Evolutionary conservation across 2,113 vertebrate species (phyloP).

Genomic region (Saiga tatarica): DNA sequence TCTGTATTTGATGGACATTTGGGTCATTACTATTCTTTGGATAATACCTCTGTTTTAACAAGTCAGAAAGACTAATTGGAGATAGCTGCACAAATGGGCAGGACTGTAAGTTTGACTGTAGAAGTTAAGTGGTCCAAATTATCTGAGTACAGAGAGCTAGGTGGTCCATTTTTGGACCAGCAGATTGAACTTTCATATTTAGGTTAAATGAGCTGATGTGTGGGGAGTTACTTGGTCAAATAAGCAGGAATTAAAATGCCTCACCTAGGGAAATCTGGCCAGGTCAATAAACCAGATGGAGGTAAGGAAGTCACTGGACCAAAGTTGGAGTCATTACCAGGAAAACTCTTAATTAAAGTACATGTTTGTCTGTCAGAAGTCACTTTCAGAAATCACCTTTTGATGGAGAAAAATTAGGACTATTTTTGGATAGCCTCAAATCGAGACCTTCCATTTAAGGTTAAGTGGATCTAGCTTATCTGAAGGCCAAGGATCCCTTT

Average conservation of each 20-base stretch:
- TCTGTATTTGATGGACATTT: not conserved
- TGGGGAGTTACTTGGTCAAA: not conserved
- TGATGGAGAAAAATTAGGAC: not conserved
- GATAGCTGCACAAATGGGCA: not conserved
- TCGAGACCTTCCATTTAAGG: not conserved
- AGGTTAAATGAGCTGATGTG: not conserved
- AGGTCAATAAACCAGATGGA: not conserved
- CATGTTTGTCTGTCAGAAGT: not conserved
- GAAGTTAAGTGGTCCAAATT: not conserved
- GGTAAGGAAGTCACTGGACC: not conserved
- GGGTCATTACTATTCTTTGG: not conserved
- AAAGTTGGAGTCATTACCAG: not conserved
- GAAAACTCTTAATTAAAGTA: not conserved
- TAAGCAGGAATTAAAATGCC: not conserved
- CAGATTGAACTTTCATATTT: not conserved
- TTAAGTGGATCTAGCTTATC: not conserved
- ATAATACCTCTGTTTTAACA: not conserved
- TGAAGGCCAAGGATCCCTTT: not conserved
- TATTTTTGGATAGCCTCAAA: not conserved
- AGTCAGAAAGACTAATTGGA: not conserved
- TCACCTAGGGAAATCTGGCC: not conserved
- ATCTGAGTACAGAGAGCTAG: not conserved
- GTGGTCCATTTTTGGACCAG: not conserved
- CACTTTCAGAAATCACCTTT: not conserved
- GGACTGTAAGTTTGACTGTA: not conserved